These are phyloP conservation scores for Nothobranchius kuhntae DNA, from an alignment of 2,113 vertebrate genomes.

Conservation along the genomic window DNA sequence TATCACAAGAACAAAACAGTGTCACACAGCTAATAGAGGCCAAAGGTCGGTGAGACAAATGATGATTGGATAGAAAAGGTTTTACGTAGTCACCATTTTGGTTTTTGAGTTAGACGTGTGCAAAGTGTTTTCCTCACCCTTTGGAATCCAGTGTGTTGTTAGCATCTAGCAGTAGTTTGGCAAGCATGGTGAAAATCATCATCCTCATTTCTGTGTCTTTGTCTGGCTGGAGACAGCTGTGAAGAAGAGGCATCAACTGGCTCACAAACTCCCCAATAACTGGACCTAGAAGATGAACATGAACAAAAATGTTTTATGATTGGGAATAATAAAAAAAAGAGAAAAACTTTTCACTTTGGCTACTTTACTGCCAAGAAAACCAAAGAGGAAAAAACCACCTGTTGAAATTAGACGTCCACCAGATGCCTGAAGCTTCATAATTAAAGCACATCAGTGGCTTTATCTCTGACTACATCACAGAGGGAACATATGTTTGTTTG, in stretches of 20 bases:
- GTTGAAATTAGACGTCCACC: no score
- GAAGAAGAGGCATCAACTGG: constrained; percentile 81
- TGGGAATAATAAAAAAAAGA: neutral
- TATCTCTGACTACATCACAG: no score
- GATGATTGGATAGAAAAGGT: constrained; percentile 9
- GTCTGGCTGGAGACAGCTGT: constrained; percentile 82
- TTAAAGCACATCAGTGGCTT: no score
- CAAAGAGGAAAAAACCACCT: neutral
- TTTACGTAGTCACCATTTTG: neutral
- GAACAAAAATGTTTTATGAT: neutral
- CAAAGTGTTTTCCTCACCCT: constrained; percentile 78
- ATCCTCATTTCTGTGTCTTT: constrained; percentile 89
- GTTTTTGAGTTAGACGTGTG: constrained; percentile 5
- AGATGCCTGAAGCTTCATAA: no score
- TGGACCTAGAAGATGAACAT: constrained; percentile 80
- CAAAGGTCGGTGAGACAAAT: no score
- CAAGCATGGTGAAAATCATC: constrained; percentile 86
- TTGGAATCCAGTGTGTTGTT: constrained; percentile 85
- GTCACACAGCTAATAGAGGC: neutral
- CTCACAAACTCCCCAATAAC: constrained; percentile 87
- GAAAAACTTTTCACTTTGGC: neutral
- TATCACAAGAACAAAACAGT: neutral
- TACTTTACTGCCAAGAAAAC: neutral
- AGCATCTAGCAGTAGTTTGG: constrained; percentile 83
- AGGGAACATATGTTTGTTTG: no score